Evolutionary conservation across 2,797 vertebrate genomes (phyloP).

Genomic region (Urosaurus nigricauda): DNA sequence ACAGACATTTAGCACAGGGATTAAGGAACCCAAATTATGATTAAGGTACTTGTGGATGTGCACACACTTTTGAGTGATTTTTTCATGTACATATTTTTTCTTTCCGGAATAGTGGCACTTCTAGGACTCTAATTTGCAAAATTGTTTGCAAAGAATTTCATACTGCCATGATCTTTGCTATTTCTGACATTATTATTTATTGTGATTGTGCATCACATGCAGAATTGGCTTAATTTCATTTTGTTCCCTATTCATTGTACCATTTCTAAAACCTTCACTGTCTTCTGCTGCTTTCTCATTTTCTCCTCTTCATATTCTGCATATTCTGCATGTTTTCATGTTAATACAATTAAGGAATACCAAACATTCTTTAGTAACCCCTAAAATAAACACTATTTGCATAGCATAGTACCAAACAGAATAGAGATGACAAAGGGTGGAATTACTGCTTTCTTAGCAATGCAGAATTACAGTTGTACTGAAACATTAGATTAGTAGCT

Average conservation of each 20-base stretch:
- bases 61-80: neutral
- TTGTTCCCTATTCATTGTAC: neutral
- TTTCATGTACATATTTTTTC: neutral
- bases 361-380: neutral
- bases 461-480: slow-evolving; percentile 39
- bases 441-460: slow-evolving; percentile 37
- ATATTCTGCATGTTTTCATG: neutral
- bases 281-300: neutral
- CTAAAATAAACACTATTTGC: neutral
- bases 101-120: neutral
- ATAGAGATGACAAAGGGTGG: neutral
- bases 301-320: neutral
- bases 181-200: neutral
- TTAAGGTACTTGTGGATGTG: neutral
- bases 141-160: neutral
- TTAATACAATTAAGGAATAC: neutral
- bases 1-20: neutral
- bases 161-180: no score
- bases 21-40: no score
- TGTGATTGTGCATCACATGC: neutral
- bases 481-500: slow-evolving; percentile 48
- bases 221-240: neutral
- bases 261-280: neutral
- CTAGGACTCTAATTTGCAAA: neutral
- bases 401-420: neutral